Percentiles rank a stretch among this genome's conserved stretches.
Evolutionary conservation across 2,888 invertebrate species (phyloP).

Genomic region (Isoperla grammatica): DNA sequence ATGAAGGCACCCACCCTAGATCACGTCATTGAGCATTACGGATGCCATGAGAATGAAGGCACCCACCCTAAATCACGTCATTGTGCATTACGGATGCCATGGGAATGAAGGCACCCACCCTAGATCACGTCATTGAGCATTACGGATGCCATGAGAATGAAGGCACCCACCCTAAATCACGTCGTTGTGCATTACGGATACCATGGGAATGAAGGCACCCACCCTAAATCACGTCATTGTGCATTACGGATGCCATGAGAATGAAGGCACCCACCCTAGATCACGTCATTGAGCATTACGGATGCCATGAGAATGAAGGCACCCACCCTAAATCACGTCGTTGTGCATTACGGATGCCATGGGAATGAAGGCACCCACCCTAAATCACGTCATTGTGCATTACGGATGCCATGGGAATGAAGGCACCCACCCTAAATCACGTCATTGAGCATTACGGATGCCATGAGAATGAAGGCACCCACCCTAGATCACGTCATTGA

Average conservation of each 20-base stretch:
- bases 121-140: conserved; percentile 33
- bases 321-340: conserved; percentile 32
- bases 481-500: background rate
- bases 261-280: background rate
- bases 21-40: conserved; percentile 34
- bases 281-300: background rate
- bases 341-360: conserved; percentile 33
- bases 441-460: conserved; percentile 33
- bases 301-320: background rate
- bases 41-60: conserved; percentile 26
- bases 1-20: conserved; percentile 20
- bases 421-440: conserved; percentile 30
- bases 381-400: background rate
- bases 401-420: background rate
- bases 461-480: conserved; percentile 12
- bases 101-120: conserved; percentile 9
- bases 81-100: too few species aligned
- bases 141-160: conserved; percentile 30
- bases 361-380: background rate
- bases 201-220: background rate
- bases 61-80: background rate
- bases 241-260: conserved; percentile 31
- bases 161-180: background rate
- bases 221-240: conserved; percentile 33
- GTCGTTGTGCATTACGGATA: too few species aligned